phyloP scores from a whole-genome alignment of 1,140 invertebrate genomes.

The Bicyclus anynana region DNA sequence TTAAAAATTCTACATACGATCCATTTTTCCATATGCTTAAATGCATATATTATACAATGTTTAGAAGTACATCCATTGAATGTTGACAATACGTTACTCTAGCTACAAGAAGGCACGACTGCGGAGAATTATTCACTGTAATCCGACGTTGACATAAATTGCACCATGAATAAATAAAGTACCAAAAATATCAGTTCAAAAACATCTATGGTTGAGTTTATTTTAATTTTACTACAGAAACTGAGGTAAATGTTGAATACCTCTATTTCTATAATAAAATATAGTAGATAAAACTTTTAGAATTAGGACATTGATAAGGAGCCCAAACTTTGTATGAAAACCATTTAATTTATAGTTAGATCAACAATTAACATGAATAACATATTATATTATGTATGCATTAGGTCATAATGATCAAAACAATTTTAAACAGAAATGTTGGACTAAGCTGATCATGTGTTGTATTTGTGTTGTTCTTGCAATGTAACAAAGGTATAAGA shows the following conservation, averaged over 20 bases:
- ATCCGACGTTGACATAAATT: slow-evolving; percentile 34
- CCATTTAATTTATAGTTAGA: no score
- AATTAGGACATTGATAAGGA: no score
- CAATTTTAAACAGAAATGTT: slow-evolving; percentile 43
- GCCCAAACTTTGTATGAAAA: no score
- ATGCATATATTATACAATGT: slow-evolving; percentile 3
- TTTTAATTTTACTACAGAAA: background rate
- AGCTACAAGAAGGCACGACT: slow-evolving; percentile 7
- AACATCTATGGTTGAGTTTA: slow-evolving; percentile 6
- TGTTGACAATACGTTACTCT: slow-evolving; percentile 1
- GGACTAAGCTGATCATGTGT: slow-evolving; percentile 30
- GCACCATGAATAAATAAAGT: slow-evolving; percentile 34
- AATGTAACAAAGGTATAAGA: slow-evolving; percentile 34
- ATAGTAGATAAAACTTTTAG: no score
- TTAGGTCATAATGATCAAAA: no score
- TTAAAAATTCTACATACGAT: background rate
- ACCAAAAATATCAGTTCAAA: slow-evolving; percentile 22
- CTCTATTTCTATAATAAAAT: no score
- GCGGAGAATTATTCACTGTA: slow-evolving; percentile 35
- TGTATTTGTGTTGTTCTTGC: no score
- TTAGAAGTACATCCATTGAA: background rate
- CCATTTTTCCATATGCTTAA: background rate
- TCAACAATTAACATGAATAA: no score
- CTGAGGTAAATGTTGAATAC: no score
- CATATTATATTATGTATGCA: no score